Evolutionary conservation across 1,140 invertebrate genomes (phyloP), one percentile per base, ranked within the genome.

Genomic region (Sesamia nonagrioides): DNA sequence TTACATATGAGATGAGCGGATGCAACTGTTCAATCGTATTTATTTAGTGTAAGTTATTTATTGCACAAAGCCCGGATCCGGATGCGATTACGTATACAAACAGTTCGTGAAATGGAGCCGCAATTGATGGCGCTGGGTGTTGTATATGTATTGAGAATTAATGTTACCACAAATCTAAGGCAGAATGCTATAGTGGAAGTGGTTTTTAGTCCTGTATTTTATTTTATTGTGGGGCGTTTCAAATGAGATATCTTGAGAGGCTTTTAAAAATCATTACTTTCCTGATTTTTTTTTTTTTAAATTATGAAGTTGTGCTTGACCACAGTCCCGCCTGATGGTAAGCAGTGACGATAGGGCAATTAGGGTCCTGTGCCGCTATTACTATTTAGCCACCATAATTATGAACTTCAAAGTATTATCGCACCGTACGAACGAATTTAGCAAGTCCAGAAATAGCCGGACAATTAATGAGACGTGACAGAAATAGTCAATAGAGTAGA

Each of bases 61-160:
- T 68, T 33, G 42, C 63, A 48, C 63, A 68, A 48, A 68, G 63
- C 42, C 21, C 40, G 63, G 63, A 48, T 50, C 27, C 21, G 17
- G 35, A 69, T 69, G 66, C 42, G 66, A 69, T 69, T 69, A 69
- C 66, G 42, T 69, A 69, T 17, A 69, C 42, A 69, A 69, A 69
- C 66, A 48, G 18, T 69, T 69, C 66, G 21, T 33, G 40, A 42
- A 69, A 69, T 69, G 33, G 11, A 33, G 18, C 45, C 15, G 17
- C 37, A 18, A 69, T 69, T 69, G 66, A 69, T 45, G 60, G n/a
- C 9, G 6, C 17, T 40, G 2, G 40, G 35, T 66, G 17, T 40
- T 63, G 9, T 37, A 60, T 6, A n/a, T 27, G 11, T n/a, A 9
- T 60, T 33, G 33, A 3, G 27, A 27, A 27, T 27, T 27, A 27